A percentile compares a stretch with the other conserved stretches of the same genome.
These are phyloP conservation scores for Drosophila gunungcola DNA, from an alignment of 1,140 invertebrate genomes.

Conservation along the genomic window DNA sequence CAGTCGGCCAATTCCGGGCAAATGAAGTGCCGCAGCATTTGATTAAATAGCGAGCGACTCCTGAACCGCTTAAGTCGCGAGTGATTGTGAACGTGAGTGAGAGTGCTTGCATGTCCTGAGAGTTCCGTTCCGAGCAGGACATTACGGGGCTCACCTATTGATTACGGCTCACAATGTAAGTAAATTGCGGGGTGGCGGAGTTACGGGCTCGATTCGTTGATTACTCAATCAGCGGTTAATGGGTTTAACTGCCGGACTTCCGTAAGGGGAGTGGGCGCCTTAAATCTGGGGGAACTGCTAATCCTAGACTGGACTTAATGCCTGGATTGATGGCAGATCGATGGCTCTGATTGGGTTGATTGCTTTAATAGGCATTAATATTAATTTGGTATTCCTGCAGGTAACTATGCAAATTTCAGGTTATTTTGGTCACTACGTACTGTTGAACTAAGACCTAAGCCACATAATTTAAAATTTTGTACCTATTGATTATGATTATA, in stretches of 20 bases:
- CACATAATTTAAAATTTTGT: too few relatives aligned
- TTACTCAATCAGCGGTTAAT: slow-evolving; percentile 47
- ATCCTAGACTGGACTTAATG: slow-evolving; percentile 7
- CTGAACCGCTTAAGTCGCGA: slow-evolving; percentile 30
- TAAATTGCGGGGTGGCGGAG: slow-evolving; percentile 46
- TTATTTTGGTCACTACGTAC: too few relatives aligned
- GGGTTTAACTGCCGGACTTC: slow-evolving; percentile 21
- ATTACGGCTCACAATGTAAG: slow-evolving; percentile 44
- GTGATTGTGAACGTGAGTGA: slow-evolving; percentile 7
- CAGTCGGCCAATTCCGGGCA: slow-evolving; percentile 39
- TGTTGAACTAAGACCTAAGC: too few relatives aligned
- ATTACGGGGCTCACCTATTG: slow-evolving; percentile 26
- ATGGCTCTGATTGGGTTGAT: not conserved
- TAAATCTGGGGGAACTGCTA: slow-evolving; percentile 11
- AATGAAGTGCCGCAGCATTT: slow-evolving; percentile 64
- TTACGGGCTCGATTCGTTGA: slow-evolving; percentile 30
- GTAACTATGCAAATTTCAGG: not conserved
- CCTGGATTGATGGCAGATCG: not conserved
- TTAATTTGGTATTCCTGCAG: not conserved
- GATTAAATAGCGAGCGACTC: slow-evolving; percentile 30
- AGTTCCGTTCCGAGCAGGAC: slow-evolving; percentile 23
- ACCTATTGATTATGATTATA: too few relatives aligned
- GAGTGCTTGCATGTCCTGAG: slow-evolving; percentile 44
- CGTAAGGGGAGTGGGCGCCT: not conserved
- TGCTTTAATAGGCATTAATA: slow-evolving; percentile 1